Evolutionary conservation across 2,888 invertebrate species (phyloP), one percentile per base, ranked within the genome.

Genomic region (Drosophila rubida): DNA sequence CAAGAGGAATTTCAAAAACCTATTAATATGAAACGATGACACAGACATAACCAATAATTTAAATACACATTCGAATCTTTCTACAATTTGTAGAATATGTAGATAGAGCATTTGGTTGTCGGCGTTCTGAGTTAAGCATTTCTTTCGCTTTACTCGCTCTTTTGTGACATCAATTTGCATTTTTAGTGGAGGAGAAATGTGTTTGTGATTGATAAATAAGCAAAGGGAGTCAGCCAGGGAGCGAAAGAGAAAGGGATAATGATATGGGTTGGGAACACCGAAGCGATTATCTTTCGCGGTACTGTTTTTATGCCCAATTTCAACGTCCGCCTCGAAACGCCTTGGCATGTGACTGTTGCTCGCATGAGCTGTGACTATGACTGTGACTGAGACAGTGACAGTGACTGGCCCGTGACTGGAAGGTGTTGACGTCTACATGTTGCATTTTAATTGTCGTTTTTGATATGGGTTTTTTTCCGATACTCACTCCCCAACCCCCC

Each of bases 351-450:
- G 73, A 82, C 45, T 53, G 11, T 46, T 37, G 42, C n/a, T n/a
- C 30, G 41, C 42, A 45, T 25, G 25, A 7, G 25, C 25, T 35
- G 35, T 51, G 44, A 32, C 32, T 57, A 58, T 39, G 48, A 19
- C 13, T 42, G 67, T 25, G 53, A 44, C 14, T 53, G 42, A 46
- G 32, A 22, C 32, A n/a, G 25, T n/a, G 54, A 32, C 44, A 53
- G 63, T 41, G 61, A 44, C 25, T 74, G 75, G 49, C 65, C 73
- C 75, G 75, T 70, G 75, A 71, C 58, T 75, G 75, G 66, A 75
- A 84, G 87, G 85, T 84, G 87, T 84, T 84, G 85, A 83, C 69
- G 83, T 86, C 72, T 80, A 82, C 87, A 87, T 84, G 85, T 84
- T 84, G 84, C 87, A 84, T 87, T 84, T 84, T 87, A 84, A 84